Evolutionary conservation across 1,140 invertebrate species (phyloP).

Genomic region (Calliopsis andreniformis): DNA sequence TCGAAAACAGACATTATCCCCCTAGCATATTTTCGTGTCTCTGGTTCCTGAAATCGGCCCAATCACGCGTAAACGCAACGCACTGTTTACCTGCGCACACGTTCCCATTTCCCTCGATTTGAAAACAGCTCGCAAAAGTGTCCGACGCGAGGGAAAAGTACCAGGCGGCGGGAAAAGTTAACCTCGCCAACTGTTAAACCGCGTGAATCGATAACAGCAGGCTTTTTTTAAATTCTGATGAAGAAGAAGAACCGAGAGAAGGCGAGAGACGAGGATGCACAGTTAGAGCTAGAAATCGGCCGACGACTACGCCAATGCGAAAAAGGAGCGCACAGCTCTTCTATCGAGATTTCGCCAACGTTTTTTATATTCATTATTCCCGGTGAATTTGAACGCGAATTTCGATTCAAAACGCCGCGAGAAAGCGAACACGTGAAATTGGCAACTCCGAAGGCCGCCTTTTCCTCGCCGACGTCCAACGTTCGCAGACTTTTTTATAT

Average conservation of each 20-base stretch:
- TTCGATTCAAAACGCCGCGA: background rate
- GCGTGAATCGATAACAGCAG: constrained; percentile 32
- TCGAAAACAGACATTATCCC: too few relatives aligned
- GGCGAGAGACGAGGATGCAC: constrained; percentile 8
- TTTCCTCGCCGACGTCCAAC: background rate
- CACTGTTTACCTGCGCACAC: constrained; percentile 25
- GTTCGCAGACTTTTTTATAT: too few relatives aligned
- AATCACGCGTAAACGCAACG: background rate
- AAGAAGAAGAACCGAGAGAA: too few relatives aligned
- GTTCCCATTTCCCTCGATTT: constrained; percentile 45
- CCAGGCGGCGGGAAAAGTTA: constrained; percentile 36
- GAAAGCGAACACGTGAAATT: constrained; percentile 12
- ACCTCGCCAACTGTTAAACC: constrained; percentile 47
- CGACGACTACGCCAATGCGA: constrained; percentile 2
- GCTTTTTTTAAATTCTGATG: constrained; percentile 49
- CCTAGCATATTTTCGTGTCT: background rate
- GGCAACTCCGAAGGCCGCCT: background rate
- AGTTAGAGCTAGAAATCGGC: constrained; percentile 21
- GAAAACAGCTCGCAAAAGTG: constrained; percentile 42
- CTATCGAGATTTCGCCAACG: constrained; percentile 17
- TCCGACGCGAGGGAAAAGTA: constrained; percentile 46
- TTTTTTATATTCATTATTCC: constrained; percentile 5
- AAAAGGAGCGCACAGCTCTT: background rate
- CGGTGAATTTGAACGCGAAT: background rate
- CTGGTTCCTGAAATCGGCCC: background rate